Evolutionary conservation across 1,140 invertebrate species (phyloP).

Genomic region (Drosophila murphyi): DNA sequence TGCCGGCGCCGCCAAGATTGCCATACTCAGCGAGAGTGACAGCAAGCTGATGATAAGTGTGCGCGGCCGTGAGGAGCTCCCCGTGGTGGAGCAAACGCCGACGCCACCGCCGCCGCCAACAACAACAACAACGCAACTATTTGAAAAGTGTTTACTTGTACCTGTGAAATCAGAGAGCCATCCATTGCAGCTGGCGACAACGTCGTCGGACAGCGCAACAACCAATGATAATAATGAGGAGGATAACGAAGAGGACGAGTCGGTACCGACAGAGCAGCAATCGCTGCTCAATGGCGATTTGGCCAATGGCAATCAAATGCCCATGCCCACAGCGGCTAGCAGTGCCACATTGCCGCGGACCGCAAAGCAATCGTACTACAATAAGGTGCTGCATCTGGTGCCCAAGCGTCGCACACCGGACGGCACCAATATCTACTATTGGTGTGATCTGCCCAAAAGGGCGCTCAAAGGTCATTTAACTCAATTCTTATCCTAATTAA

Average conservation of each 20-base stretch:
- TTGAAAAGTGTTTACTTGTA: constrained; percentile 72
- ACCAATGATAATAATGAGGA: constrained; percentile 57
- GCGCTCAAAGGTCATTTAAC: constrained; percentile 85
- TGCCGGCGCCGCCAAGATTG: constrained; percentile 73
- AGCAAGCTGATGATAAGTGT: constrained; percentile 86
- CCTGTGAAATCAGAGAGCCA: constrained; percentile 75
- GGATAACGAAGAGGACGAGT: background rate
- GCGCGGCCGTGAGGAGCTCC: constrained; percentile 89
- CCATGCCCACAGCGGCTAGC: constrained; percentile 18
- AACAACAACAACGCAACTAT: constrained; percentile 36
- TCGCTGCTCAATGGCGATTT: constrained; percentile 53
- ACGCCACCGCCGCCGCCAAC: constrained; percentile 15
- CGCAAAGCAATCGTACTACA: constrained; percentile 69
- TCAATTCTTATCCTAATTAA: background rate
- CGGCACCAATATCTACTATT: constrained; percentile 93
- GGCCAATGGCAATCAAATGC: constrained; percentile 84
- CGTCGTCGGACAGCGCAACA: constrained; percentile 34
- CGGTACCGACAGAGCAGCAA: constrained; percentile 21
- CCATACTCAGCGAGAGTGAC: constrained; percentile 83
- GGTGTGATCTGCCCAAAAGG: constrained; percentile 90
- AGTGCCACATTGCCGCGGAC: constrained; percentile 71
- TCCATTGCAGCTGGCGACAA: constrained; percentile 62
- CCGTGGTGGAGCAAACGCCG: constrained; percentile 82
- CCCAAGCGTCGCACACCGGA: constrained; percentile 91
- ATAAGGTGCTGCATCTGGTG: constrained; percentile 85